Conservation (phyloP, 2,797 vertebrate genomes). For the Sus cebifrons region DNA sequence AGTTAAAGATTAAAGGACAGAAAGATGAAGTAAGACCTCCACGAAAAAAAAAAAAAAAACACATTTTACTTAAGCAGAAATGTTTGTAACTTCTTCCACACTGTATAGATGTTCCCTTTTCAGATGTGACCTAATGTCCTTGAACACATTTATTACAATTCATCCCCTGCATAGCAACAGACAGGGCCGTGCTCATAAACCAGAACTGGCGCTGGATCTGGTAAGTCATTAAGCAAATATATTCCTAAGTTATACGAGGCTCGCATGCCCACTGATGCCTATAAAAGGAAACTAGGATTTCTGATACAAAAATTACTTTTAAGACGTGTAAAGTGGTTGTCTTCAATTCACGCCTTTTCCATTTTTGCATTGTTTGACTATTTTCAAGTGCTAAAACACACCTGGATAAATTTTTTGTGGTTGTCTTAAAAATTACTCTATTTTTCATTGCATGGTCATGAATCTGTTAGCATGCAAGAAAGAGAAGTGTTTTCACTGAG, state of each 20-base stretch:
- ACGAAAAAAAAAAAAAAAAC: not conserved
- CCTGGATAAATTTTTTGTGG: not conserved
- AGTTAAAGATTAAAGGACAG: constrained; percentile 50
- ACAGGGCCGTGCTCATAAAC: not conserved
- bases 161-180: constrained; percentile 68
- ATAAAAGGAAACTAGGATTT: constrained; percentile 68
- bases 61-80: constrained; percentile 43
- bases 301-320: constrained; percentile 46
- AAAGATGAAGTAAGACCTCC: constrained; percentile 48
- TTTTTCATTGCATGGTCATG: constrained; percentile 46
- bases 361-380: constrained; percentile 11
- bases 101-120: constrained; percentile 8
- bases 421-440: constrained; percentile 10
- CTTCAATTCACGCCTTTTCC: constrained; percentile 30
- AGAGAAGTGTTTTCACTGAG: constrained; percentile 41
- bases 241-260: not conserved
- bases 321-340: not conserved
- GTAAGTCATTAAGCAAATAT: constrained; percentile 70
- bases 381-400: constrained; percentile 51
- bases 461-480: constrained; percentile 57
- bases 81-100: not conserved
- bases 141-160: constrained; percentile 60
- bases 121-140: constrained; percentile 51
- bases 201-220: constrained; percentile 52
- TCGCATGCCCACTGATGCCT: not conserved